phyloP scores from a whole-genome alignment of 2,113 vertebrate genomes.

The Sinocyclocheilus anophthalmus region DNA sequence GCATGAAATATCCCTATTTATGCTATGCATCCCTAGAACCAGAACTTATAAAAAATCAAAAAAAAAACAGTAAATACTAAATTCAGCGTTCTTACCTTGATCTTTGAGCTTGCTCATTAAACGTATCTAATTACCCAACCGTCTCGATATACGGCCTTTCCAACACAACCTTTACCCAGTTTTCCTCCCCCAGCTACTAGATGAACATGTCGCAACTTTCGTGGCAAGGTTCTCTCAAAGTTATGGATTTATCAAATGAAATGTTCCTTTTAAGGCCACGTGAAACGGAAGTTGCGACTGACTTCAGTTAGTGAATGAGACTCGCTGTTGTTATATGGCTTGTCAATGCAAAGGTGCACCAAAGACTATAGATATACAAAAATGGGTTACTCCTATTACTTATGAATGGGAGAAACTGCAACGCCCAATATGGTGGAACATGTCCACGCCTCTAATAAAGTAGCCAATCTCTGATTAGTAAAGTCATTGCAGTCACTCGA shows the following conservation, averaged over 20 bases:
- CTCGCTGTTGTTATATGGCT: background rate
- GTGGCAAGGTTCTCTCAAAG: background rate
- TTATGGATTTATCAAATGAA: background rate
- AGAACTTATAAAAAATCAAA: too few relatives aligned
- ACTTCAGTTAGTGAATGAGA: background rate
- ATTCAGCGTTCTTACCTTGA: background rate
- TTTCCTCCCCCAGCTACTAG: background rate
- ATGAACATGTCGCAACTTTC: background rate
- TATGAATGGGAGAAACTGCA: too few relatives aligned
- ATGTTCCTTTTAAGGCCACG: background rate
- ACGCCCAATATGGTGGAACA: too few relatives aligned
- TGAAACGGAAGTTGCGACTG: too few relatives aligned
- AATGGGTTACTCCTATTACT: too few relatives aligned
- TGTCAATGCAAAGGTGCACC: background rate
- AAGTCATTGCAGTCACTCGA: too few relatives aligned
- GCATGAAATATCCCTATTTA: background rate
- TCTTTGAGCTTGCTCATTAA: background rate
- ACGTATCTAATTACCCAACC: background rate
- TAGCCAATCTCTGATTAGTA: too few relatives aligned
- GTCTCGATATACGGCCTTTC: background rate
- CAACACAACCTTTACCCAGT: background rate
- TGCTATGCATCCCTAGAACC: too few relatives aligned
- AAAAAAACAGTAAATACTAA: background rate
- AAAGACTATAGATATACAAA: too few relatives aligned
- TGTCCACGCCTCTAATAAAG: too few relatives aligned